Evolutionary conservation across 1,140 invertebrate species (phyloP).

Genomic region (Notospermus geniculatus): DNA sequence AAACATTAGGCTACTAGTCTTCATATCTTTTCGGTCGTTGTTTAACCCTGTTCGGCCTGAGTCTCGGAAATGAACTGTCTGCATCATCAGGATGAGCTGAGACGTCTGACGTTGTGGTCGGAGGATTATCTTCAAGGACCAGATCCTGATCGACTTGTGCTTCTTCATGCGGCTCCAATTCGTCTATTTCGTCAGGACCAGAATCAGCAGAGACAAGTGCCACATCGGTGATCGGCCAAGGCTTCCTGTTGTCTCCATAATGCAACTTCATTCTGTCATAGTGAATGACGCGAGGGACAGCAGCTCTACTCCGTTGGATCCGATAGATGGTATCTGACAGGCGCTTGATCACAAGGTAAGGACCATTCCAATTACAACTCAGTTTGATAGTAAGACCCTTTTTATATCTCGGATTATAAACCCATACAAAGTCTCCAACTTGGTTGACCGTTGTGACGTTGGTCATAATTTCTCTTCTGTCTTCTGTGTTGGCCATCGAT

Average conservation of each 20-base stretch:
- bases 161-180: too few species aligned
- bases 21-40: too few species aligned
- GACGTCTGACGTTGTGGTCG: too few species aligned
- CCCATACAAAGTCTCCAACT: slow-evolving; percentile 14
- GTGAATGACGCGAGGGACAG: slow-evolving; percentile 13
- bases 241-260: not conserved
- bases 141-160: too few species aligned
- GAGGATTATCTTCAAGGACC: too few species aligned
- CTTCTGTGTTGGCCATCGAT: slow-evolving; percentile 9
- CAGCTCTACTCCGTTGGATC: slow-evolving; percentile 9
- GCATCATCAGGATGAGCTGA: too few species aligned
- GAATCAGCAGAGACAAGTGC: too few species aligned
- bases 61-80: too few species aligned
- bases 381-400: slow-evolving; percentile 17
- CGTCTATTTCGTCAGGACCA: too few species aligned
- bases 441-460: slow-evolving; percentile 10
- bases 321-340: slow-evolving; percentile 19
- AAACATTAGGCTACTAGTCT: too few species aligned
- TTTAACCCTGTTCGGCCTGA: too few species aligned
- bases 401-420: slow-evolving; percentile 12
- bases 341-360: slow-evolving; percentile 15
- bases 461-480: slow-evolving; percentile 20
- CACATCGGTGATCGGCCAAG: too few species aligned
- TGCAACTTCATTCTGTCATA: slow-evolving; percentile 20
- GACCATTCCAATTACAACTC: slow-evolving; percentile 14